A percentile compares a stretch with the other conserved stretches of the same genome.
Conservation (phyloP, 2,888 invertebrate species). For the Lordiphosa andalusiaca region DNA sequence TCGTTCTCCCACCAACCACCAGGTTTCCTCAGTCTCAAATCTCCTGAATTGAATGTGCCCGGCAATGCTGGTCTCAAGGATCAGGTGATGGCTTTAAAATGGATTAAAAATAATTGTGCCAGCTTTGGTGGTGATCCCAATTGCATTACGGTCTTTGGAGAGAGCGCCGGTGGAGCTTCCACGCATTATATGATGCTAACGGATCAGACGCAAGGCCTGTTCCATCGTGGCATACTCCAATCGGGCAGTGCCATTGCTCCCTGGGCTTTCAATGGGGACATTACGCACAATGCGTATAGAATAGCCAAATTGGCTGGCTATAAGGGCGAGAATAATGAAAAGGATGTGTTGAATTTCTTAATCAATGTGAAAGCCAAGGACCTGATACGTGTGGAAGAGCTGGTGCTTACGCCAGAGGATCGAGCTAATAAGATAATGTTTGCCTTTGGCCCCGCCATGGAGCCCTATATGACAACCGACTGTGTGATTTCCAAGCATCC, state of each 20-base stretch:
- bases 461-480: constrained; percentile 74
- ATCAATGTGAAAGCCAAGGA: constrained; percentile 67
- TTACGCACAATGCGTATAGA: constrained; percentile 57
- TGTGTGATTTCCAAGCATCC: constrained; percentile 78
- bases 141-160: constrained; percentile 82
- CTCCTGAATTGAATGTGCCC: constrained; percentile 80
- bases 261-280: constrained; percentile 69
- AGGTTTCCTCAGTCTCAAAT: constrained; percentile 81
- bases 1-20: neutral
- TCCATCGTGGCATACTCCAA: constrained; percentile 78
- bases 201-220: constrained; percentile 80
- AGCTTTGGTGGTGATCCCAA: constrained; percentile 82
- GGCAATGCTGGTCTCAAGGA: constrained; percentile 83
- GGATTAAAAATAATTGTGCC: constrained; percentile 81
- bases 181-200: constrained; percentile 81
- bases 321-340: constrained; percentile 78
- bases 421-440: constrained; percentile 60
- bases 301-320: constrained; percentile 77
- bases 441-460: constrained; percentile 77
- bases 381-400: constrained; percentile 70
- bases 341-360: constrained; percentile 77
- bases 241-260: constrained; percentile 71
- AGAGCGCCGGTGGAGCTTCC: constrained; percentile 81
- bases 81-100: constrained; percentile 81
- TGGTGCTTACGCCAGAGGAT: constrained; percentile 71